Conservation (phyloP, 2,113 vertebrate genomes). For the Heliornis fulica region DNA sequence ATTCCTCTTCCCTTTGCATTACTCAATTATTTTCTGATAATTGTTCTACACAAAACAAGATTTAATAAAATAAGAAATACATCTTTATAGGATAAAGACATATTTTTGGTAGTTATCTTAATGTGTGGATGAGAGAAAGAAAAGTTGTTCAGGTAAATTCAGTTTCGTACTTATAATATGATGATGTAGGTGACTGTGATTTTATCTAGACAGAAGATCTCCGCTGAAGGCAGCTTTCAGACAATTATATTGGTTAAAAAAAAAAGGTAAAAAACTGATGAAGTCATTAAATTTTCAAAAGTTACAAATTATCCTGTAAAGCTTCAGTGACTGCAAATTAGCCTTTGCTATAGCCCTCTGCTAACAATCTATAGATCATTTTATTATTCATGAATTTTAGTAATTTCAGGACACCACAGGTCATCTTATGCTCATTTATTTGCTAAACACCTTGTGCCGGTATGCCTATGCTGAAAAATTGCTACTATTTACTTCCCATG, state of each 20-base stretch:
- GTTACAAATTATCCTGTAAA: conserved; percentile 81
- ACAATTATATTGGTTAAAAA: conserved; percentile 66
- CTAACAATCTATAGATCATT: conserved; percentile 85
- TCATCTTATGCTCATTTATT: conserved; percentile 82
- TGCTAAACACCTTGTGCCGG: conserved; percentile 78
- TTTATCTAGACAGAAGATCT: conserved; percentile 45
- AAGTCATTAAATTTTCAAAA: conserved; percentile 83
- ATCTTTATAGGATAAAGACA: background rate
- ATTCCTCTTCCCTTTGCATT: background rate
- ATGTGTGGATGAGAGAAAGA: background rate
- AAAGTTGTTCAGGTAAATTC: background rate
- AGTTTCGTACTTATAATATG: background rate
- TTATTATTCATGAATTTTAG: conserved; percentile 83
- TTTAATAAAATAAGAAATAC: background rate
- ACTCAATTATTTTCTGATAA: background rate
- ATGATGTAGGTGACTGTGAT: background rate
- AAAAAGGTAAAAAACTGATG: conserved; percentile 76
- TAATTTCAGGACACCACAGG: conserved; percentile 82
- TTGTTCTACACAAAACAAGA: background rate
- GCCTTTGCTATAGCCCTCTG: conserved; percentile 76
- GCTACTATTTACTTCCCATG: conserved; percentile 78
- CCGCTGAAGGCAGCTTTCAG: conserved; percentile 48
- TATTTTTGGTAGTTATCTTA: background rate
- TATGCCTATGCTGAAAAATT: conserved; percentile 80
- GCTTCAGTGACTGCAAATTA: conserved; percentile 81